Evolutionary conservation across 1,140 invertebrate genomes (phyloP), one percentile per base, ranked within the genome.

Genomic region (Brachionus manjavacas): DNA sequence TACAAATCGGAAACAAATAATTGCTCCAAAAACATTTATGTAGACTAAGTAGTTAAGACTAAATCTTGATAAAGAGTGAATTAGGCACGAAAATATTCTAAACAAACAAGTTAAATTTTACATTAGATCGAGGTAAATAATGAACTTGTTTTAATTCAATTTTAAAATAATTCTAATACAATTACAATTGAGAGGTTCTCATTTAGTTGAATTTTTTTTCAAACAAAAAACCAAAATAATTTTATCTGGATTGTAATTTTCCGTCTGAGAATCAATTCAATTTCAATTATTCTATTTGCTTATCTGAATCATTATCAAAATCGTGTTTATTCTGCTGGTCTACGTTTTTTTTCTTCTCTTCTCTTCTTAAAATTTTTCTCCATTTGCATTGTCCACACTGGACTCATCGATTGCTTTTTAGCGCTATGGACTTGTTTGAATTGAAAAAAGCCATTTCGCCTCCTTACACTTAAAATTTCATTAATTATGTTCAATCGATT

Each of bases 211-310:
- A 28, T 68, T 68, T 28, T 14, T 68, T 9, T 35, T 35, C 31
- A 35, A 31, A 31, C 14, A 70, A 66, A 70, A 66, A 66, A 68
- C n/a, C n/a, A 72, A 72, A 43, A 41, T 72, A n/a, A n/a, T 41
- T 72, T 72, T 72, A 72, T 72, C 68, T 72, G 31, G 68, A 72
- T 72, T 72, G 46, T 72, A 41, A 72, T 41, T 72, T 72, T 72
- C 68, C 68, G 68, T 72, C 68, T 72, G 28, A 72, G 39, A 72
- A 72, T 72, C 68, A 72, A 72, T 72, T 72, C 68, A 72, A 72
- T 72, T 72, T 72, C 14, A 43, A 72, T 72, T 72, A 41, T 72
- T 72, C 68, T 72, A n/a, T 72, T 72, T 72, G 68, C 68, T 72
- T 72, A 72, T 72, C 68, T 72, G 68, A 39, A 72, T 72, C 35